Evolutionary conservation across 2,113 vertebrate genomes (phyloP).

Genomic region (Campylomormyrus numenius): DNA sequence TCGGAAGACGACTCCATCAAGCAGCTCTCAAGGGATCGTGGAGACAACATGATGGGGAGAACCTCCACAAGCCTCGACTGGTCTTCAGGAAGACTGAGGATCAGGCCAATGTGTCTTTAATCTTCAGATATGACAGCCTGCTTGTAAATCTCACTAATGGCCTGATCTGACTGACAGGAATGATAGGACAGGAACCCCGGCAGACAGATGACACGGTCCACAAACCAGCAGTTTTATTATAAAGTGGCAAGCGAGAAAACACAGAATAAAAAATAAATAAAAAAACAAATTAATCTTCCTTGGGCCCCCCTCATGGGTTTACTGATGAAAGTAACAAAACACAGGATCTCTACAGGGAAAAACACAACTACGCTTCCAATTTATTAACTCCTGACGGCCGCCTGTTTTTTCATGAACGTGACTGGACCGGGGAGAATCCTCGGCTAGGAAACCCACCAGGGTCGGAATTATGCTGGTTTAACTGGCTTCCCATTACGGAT

Average conservation of each 20-base stretch:
- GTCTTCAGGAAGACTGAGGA: background rate
- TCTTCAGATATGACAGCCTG: slow-evolving; percentile 1
- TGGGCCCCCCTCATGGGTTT: background rate
- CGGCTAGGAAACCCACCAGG: background rate
- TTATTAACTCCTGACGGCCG: background rate
- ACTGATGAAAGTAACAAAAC: slow-evolving; percentile 5
- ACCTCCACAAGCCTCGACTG: background rate
- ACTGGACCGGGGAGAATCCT: background rate
- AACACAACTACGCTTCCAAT: background rate
- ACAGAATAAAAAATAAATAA: background rate
- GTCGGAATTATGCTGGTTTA: background rate
- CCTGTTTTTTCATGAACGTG: background rate
- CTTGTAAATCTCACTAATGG: background rate
- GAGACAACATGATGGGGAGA: background rate
- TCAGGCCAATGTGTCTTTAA: background rate
- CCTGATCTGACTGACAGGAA: background rate
- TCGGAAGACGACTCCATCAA: background rate
- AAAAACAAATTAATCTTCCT: slow-evolving; percentile 10
- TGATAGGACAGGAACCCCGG: background rate
- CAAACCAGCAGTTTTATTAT: background rate
- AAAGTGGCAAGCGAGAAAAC: background rate
- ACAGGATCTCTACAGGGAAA: background rate
- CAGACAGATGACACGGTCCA: background rate
- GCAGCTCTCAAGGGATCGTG: background rate
- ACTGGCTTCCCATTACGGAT: background rate